These are phyloP conservation scores for Netelia melanura DNA, from an alignment of 2,888 invertebrate species.

Conservation along the genomic window DNA sequence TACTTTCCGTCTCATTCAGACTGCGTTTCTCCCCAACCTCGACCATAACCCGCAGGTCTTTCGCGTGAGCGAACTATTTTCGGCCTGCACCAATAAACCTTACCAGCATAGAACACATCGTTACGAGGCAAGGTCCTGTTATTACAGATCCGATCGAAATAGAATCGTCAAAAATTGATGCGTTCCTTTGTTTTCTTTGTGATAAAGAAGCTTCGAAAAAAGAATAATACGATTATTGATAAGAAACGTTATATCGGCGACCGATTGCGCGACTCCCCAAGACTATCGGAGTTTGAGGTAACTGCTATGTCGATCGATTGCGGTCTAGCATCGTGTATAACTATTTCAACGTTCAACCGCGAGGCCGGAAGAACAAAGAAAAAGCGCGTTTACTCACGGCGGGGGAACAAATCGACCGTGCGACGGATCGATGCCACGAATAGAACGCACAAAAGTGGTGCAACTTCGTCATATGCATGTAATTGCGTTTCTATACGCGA, in stretches of 20 bases:
- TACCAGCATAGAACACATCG: background rate
- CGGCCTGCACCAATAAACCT: slow-evolving; percentile 39
- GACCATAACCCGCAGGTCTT: slow-evolving; percentile 8
- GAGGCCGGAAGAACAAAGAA: background rate
- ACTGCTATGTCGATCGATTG: background rate
- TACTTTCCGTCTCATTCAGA: background rate
- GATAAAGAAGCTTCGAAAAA: background rate
- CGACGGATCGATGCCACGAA: slow-evolving; percentile 58
- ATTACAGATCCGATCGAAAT: background rate
- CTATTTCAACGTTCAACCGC: background rate
- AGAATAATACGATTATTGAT: no score
- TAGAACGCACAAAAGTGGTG: slow-evolving; percentile 50
- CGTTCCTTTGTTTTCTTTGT: background rate
- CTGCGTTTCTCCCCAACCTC: background rate
- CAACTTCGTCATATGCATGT: background rate
- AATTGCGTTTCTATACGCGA: slow-evolving; percentile 27
- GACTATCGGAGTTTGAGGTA: background rate
- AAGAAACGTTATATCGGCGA: background rate
- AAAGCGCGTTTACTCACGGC: slow-evolving; percentile 16
- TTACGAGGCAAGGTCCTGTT: slow-evolving; percentile 2
- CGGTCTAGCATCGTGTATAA: background rate
- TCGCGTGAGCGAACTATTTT: slow-evolving; percentile 57
- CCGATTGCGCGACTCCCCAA: background rate
- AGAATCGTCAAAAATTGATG: background rate
- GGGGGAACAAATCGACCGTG: slow-evolving; percentile 52